Conservation (phyloP, 2,113 vertebrate genomes). For the Pimephales promelas region DNA sequence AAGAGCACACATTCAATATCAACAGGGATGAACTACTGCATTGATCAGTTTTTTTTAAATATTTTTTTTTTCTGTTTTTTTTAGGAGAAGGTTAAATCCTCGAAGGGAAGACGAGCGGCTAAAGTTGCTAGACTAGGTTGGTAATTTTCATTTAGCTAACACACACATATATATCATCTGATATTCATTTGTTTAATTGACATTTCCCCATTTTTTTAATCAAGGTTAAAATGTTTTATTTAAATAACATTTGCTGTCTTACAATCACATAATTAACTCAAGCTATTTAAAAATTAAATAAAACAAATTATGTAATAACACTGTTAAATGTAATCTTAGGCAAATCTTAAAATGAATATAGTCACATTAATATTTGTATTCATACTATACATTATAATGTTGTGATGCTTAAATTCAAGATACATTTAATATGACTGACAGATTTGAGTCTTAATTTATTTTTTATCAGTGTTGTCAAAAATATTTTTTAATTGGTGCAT, state of each 20-base stretch:
- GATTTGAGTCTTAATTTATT: not conserved
- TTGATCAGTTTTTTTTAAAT: not conserved
- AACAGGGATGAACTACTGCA: not conserved
- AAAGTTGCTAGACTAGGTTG: slow-evolving; percentile 85
- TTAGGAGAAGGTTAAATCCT: slow-evolving; percentile 83
- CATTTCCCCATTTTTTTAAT: too few relatives aligned
- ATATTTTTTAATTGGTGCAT: not conserved
- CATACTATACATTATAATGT: not conserved
- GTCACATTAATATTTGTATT: not conserved
- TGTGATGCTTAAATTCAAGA: not conserved
- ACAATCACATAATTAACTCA: not conserved
- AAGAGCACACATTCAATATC: not conserved
- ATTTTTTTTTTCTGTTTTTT: slow-evolving; percentile 18
- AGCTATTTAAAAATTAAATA: not conserved
- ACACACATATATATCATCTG: not conserved
- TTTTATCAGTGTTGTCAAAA: not conserved
- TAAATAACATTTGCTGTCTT: too few relatives aligned
- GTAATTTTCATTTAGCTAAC: not conserved
- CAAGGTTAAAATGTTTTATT: too few relatives aligned
- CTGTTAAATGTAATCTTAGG: not conserved
- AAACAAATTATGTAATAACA: not conserved
- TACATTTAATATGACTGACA: not conserved
- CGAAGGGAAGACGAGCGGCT: slow-evolving; percentile 83
- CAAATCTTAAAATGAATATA: not conserved
- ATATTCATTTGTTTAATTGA: too few relatives aligned